Conservation (phyloP, 2,113 vertebrate species). For the Hemibagrus wyckioides region DNA sequence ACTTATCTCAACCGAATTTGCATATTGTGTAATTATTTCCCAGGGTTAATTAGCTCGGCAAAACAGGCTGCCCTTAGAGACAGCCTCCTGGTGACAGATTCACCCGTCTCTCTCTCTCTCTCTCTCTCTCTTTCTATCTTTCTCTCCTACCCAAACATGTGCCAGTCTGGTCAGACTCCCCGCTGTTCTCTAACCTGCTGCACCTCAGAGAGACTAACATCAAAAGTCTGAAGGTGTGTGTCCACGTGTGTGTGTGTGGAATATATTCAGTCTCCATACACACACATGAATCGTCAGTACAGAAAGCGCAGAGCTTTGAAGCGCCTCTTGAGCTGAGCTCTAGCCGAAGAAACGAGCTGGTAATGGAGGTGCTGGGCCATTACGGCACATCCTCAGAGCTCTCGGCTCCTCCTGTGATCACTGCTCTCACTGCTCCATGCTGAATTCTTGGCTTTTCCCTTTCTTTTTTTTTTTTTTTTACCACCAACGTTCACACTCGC, state of each 20-base stretch:
- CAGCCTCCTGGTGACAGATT: constrained; percentile 86
- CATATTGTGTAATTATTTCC: constrained; percentile 99
- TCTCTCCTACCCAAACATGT: constrained; percentile 53
- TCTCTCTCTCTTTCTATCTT: constrained; percentile 17
- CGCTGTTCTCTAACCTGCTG: constrained; percentile 58
- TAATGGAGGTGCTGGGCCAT: constrained; percentile 32
- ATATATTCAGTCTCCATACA: constrained; percentile 13
- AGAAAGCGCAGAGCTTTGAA: constrained; percentile 17
- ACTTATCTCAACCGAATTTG: constrained; percentile 97
- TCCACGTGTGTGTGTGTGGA: constrained; percentile 11
- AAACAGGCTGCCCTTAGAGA: constrained; percentile 89
- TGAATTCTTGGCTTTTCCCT: not conserved
- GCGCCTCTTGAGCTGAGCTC: not conserved
- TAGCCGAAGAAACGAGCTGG: constrained; percentile 4
- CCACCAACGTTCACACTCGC: not conserved
- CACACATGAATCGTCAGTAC: not conserved
- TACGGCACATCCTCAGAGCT: constrained; percentile 13
- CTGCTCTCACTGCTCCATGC: not conserved
- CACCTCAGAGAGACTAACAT: constrained; percentile 21
- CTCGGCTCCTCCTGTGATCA: constrained; percentile 22
- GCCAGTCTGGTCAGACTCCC: constrained; percentile 79
- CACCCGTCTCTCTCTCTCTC: constrained; percentile 58
- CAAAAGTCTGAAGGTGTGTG: constrained; percentile 27
- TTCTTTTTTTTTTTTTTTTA: too few relatives aligned
- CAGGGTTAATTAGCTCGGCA: constrained; percentile 97